Evolutionary conservation across 2,113 vertebrate genomes (phyloP).

Genomic region (Calonectris borealis): DNA sequence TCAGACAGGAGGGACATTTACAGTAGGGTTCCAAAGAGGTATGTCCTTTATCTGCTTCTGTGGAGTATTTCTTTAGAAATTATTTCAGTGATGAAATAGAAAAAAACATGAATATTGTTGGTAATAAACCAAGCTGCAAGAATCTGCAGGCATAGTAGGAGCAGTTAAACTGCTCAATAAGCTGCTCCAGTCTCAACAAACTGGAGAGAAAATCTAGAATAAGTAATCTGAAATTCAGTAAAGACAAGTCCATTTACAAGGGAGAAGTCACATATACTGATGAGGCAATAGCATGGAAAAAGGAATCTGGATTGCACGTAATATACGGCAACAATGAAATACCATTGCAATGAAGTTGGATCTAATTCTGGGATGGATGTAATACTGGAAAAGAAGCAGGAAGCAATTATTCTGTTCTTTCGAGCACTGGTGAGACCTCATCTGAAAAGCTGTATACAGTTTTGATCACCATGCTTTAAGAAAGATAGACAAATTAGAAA

Average conservation of each 20-base stretch:
- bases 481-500: neutral
- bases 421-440: neutral
- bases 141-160: neutral
- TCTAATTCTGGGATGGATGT: neutral
- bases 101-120: neutral
- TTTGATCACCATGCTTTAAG: neutral
- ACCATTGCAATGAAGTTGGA: neutral
- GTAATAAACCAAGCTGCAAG: neutral
- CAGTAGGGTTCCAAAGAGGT: neutral
- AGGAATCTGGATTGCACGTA: neutral
- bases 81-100: neutral
- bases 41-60: neutral
- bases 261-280: neutral
- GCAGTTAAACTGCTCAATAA: neutral
- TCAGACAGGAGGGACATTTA: neutral
- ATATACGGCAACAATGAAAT: neutral
- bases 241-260: neutral
- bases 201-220: neutral
- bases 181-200: neutral
- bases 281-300: neutral
- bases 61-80: neutral
- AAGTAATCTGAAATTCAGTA: neutral
- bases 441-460: slow-evolving; percentile 8
- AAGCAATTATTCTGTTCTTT: slow-evolving; percentile 17
- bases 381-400: neutral